Evolutionary conservation across 2,113 vertebrate genomes (phyloP).

Genomic region (Argyrosomus japonicus): DNA sequence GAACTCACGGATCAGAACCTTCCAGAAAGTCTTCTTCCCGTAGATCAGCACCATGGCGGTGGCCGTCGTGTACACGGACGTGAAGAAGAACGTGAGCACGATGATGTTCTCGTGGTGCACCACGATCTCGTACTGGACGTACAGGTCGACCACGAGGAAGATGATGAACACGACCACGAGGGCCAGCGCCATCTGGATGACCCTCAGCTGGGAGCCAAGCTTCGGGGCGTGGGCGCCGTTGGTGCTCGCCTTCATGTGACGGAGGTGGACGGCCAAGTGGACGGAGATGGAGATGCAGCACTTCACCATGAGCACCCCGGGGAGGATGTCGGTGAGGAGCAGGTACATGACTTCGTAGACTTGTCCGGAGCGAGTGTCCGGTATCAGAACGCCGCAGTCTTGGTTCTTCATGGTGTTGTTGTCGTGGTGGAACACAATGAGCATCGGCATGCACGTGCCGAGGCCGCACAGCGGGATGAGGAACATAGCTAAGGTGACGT

Average conservation of each 20-base stretch:
- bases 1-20: slow-evolving; percentile 68
- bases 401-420: background rate
- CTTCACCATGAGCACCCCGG: slow-evolving; percentile 81
- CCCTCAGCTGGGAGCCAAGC: slow-evolving; percentile 81
- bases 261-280: slow-evolving; percentile 81
- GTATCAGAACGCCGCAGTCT: slow-evolving; percentile 71
- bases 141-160: slow-evolving; percentile 80
- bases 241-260: slow-evolving; percentile 80
- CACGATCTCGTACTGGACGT: slow-evolving; percentile 70
- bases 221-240: slow-evolving; percentile 80
- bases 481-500: slow-evolving; percentile 64
- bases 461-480: slow-evolving; percentile 75
- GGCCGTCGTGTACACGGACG: slow-evolving; percentile 74
- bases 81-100: slow-evolving; percentile 71
- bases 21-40: slow-evolving; percentile 82
- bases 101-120: slow-evolving; percentile 67
- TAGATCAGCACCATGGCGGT: slow-evolving; percentile 79
- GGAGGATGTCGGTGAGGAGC: slow-evolving; percentile 76
- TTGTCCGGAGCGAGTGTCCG: background rate
- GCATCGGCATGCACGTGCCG: slow-evolving; percentile 71
- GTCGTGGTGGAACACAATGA: slow-evolving; percentile 48
- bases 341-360: slow-evolving; percentile 74
- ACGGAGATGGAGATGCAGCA: slow-evolving; percentile 83
- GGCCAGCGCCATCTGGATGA: slow-evolving; percentile 80
- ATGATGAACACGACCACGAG: slow-evolving; percentile 74